Evolutionary conservation across 2,888 invertebrate species (phyloP).

Genomic region (Trachelus stipa): DNA sequence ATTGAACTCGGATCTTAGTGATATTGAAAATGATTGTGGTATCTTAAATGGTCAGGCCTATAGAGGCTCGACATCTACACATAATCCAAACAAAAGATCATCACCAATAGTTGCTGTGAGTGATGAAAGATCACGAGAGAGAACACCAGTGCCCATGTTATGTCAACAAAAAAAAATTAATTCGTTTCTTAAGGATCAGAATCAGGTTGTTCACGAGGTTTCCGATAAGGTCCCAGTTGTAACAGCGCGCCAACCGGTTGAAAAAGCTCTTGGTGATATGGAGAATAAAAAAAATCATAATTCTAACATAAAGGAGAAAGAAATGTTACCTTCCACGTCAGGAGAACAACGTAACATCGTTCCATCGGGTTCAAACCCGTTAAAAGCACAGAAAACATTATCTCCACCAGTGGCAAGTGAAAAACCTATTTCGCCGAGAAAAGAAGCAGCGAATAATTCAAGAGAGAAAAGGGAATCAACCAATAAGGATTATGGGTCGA

Average conservation of each 20-base stretch:
- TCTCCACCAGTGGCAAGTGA: not conserved
- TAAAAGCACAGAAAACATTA: not conserved
- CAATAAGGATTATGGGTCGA: constrained; percentile 35
- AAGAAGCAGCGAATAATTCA: not conserved
- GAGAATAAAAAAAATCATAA: not conserved
- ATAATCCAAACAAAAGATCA: not conserved
- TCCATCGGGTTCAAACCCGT: not conserved
- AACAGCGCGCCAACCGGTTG: not conserved
- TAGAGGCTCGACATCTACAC: not conserved
- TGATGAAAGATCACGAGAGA: not conserved
- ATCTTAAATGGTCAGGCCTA: not conserved
- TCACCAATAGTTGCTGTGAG: not conserved
- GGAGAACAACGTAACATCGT: not conserved
- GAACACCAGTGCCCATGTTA: not conserved
- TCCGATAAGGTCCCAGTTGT: not conserved
- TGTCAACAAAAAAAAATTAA: not conserved
- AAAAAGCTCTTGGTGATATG: not conserved
- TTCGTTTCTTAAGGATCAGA: not conserved
- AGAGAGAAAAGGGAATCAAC: not conserved
- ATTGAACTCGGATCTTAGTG: not conserved
- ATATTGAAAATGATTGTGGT: not conserved
- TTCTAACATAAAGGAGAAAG: not conserved
- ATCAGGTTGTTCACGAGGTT: not conserved
- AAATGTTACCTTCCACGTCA: not conserved
- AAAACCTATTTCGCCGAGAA: not conserved